Evolutionary conservation across 2,113 vertebrate species (phyloP), one percentile per base, ranked within the genome.

Genomic region (Haliaeetus leucogaster): DNA sequence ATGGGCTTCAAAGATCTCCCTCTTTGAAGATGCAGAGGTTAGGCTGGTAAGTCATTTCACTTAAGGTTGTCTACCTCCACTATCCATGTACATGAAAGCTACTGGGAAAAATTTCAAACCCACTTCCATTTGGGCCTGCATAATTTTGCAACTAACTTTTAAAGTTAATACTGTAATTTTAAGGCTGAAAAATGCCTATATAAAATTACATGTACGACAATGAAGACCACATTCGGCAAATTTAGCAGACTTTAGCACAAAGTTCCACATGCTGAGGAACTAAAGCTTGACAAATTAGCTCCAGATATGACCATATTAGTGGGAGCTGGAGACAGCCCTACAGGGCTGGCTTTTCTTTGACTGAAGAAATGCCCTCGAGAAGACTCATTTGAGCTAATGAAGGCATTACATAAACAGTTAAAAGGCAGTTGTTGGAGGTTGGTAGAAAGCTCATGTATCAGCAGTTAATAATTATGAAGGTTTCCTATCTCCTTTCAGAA

Each of bases 201-300:
- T 92, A 87, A 94, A 93, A 89, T 89, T 95, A 77, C 45, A 71
- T 8, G 21, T 73, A 66, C 1, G 5, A 71, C 61, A 84, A 78
- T 14, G 11, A 91, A 87, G 86, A 94, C 48, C 68, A 70, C 70
- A 43, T 82, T 87, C 1, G 0, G 70, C 48, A 87, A 95, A 85
- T 87, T 76, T 87, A 95, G 91, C 62, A 79, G 73, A 87, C 58
- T 95, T 90, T 91, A 94, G 61, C 77, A 83, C 23, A 82, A 76
- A 94, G 36, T 82, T 96, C 40, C 77, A 76, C 61, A 71, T 66
- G 53, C 30, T 89, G 43, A 89, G 43, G 40, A 85, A 45, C 47
- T 89, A 79, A 95, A 92, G 8, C 73, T 63, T 93, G 61, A 85
- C 66, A 96, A 96, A 95, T 95, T 94, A 94, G 36, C 61, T 94